Evolutionary conservation across 2,888 invertebrate species (phyloP).

Genomic region (Pyrocoelia pectoralis): DNA sequence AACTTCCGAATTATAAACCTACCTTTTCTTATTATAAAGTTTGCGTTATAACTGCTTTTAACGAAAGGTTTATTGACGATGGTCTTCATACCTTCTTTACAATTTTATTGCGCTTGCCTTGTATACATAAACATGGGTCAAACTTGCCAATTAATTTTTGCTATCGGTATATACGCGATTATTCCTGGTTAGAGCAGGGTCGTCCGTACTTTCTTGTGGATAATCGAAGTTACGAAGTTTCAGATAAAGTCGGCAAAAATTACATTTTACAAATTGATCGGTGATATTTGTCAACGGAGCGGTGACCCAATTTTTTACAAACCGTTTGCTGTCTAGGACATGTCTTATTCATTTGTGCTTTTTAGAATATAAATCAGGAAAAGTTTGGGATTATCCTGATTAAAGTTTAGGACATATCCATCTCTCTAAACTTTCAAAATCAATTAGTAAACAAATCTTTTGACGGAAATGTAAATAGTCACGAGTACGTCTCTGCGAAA

Average conservation of each 20-base stretch:
- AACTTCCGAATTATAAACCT: neutral
- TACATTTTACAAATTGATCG: neutral
- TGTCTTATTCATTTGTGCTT: neutral
- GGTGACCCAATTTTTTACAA: conserved; percentile 2
- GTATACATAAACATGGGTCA: neutral
- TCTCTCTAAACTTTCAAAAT: conserved; percentile 6
- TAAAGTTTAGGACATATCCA: conserved; percentile 16
- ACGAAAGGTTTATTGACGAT: conserved; percentile 1
- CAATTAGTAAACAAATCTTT: conserved; percentile 23
- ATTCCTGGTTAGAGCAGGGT: conserved; percentile 11
- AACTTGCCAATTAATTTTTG: conserved; percentile 40
- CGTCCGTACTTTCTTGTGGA: conserved; percentile 4
- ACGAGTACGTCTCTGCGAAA: conserved; percentile 28
- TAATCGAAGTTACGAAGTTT: neutral
- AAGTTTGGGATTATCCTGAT: conserved; percentile 12
- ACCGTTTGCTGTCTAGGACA: neutral
- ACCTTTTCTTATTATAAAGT: neutral
- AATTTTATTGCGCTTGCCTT: conserved; percentile 12
- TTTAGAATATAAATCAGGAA: conserved; percentile 6
- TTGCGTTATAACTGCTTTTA: neutral
- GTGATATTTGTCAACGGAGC: neutral
- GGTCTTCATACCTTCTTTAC: neutral
- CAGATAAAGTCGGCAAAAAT: no score
- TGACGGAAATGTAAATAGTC: conserved; percentile 14
- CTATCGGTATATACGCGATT: conserved; percentile 28